phyloP scores from a whole-genome alignment of 2,113 vertebrate species.

The Tachysurus vachellii region DNA sequence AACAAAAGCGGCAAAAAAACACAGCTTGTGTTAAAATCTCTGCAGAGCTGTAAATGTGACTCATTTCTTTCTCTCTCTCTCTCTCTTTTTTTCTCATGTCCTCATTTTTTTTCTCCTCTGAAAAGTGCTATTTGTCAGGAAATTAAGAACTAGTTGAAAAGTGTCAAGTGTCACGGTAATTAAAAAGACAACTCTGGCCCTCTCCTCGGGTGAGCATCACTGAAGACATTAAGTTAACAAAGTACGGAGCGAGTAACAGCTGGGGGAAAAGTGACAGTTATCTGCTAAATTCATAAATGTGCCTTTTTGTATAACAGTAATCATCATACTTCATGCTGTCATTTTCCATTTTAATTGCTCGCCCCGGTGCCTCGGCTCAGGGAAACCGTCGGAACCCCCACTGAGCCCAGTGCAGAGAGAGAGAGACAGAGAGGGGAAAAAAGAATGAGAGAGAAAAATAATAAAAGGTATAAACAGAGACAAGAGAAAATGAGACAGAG shows the following conservation, averaged over 20 bases:
- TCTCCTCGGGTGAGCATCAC: constrained; percentile 77
- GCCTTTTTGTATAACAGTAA: constrained; percentile 86
- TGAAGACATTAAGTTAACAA: constrained; percentile 85
- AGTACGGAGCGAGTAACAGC: constrained; percentile 79
- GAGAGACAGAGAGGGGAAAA: constrained; percentile 50
- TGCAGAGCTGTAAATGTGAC: constrained; percentile 31
- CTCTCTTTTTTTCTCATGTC: constrained; percentile 6
- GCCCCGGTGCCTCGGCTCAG: constrained; percentile 61
- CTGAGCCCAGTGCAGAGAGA: constrained; percentile 57
- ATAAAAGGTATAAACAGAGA: constrained; percentile 34
- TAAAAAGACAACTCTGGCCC: constrained; percentile 77
- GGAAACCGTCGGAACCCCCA: constrained; percentile 60
- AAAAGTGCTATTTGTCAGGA: constrained; percentile 67
- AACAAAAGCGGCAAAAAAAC: constrained; percentile 38
- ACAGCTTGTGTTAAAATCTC: constrained; percentile 36
- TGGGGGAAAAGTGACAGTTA: constrained; percentile 84
- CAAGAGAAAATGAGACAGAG: constrained; percentile 37
- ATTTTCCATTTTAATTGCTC: constrained; percentile 73
- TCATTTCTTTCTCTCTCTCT: constrained; percentile 2
- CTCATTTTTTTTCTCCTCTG: constrained; percentile 16
- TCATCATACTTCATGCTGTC: constrained; percentile 85
- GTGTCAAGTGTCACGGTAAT: constrained; percentile 76
- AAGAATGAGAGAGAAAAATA: constrained; percentile 20
- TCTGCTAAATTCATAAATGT: constrained; percentile 92
- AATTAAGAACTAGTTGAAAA: constrained; percentile 71